phyloP scores from a whole-genome alignment of 2,113 vertebrate genomes.

The Nicator chloris region DNA sequence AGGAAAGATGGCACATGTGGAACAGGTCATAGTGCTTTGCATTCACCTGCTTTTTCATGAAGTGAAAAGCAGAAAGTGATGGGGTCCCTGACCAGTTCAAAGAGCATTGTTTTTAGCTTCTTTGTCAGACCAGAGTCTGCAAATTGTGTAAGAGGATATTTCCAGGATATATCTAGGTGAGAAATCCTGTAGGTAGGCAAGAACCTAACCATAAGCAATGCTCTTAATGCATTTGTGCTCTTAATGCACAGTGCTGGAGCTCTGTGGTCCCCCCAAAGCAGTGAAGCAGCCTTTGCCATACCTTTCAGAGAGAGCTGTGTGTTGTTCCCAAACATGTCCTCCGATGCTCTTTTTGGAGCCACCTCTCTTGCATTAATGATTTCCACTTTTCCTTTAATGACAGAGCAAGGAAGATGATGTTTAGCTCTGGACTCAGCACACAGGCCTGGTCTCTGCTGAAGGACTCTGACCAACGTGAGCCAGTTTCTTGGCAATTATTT shows the following conservation, averaged over 20 bases:
- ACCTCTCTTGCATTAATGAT: conserved; percentile 90
- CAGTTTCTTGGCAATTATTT: background rate
- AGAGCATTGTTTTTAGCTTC: background rate
- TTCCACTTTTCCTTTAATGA: conserved; percentile 80
- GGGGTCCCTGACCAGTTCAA: background rate
- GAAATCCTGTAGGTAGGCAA: background rate
- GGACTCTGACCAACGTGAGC: background rate
- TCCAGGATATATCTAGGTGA: background rate
- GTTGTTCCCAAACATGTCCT: conserved; percentile 83
- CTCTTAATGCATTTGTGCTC: no score
- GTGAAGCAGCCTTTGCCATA: conserved; percentile 34
- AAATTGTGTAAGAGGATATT: background rate
- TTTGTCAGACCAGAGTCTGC: background rate
- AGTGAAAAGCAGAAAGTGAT: background rate
- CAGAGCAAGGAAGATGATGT: background rate
- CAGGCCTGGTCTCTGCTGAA: background rate
- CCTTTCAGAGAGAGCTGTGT: conserved; percentile 78
- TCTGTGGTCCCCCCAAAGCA: background rate
- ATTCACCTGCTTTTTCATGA: background rate
- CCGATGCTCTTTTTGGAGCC: conserved; percentile 75
- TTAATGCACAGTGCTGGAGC: no score
- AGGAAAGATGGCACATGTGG: background rate
- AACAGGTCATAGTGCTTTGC: background rate
- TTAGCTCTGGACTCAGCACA: background rate
- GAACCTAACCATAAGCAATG: background rate